Percentiles rank a stretch among this genome's conserved stretches.
phyloP scores from a whole-genome alignment of 1,140 invertebrate species.

The Lysiphlebus fabarum region DNA sequence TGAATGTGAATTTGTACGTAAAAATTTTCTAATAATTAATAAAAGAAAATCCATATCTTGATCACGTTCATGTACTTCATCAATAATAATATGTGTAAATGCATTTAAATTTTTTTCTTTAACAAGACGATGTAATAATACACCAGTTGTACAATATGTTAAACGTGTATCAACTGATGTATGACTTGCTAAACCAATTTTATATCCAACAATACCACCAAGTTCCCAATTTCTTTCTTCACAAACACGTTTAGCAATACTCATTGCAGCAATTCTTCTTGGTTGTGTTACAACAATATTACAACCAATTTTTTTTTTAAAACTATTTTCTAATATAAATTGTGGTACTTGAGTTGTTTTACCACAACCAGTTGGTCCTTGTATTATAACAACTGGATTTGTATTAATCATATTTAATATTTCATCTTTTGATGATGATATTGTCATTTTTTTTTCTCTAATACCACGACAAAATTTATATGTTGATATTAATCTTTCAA shows the following conservation, averaged over 20 bases:
- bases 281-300: conserved; percentile 89
- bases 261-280: conserved; percentile 79
- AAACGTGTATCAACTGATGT: conserved; percentile 71
- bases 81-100: conserved; percentile 89
- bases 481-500: conserved; percentile 38
- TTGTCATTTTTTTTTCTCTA: not conserved
- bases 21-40: conserved; percentile 76
- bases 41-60: conserved; percentile 92
- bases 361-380: conserved; percentile 81
- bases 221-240: conserved; percentile 74
- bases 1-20: conserved; percentile 67
- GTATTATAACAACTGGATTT: conserved; percentile 75
- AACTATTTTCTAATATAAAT: conserved; percentile 77
- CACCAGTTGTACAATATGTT: conserved; percentile 83
- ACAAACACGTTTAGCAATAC: conserved; percentile 74
- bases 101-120: conserved; percentile 58
- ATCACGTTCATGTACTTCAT: conserved; percentile 94
- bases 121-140: conserved; percentile 73
- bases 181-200: conserved; percentile 66
- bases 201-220: conserved; percentile 79
- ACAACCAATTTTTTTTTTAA: conserved; percentile 60
- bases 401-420: conserved; percentile 64
- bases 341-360: conserved; percentile 86
- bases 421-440: conserved; percentile 35
- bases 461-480: conserved; percentile 37